A percentile compares a stretch with the other conserved stretches of the same genome.
phyloP scores from a whole-genome alignment of 2,888 invertebrate genomes.

The Pseudococcus longispinus region DNA sequence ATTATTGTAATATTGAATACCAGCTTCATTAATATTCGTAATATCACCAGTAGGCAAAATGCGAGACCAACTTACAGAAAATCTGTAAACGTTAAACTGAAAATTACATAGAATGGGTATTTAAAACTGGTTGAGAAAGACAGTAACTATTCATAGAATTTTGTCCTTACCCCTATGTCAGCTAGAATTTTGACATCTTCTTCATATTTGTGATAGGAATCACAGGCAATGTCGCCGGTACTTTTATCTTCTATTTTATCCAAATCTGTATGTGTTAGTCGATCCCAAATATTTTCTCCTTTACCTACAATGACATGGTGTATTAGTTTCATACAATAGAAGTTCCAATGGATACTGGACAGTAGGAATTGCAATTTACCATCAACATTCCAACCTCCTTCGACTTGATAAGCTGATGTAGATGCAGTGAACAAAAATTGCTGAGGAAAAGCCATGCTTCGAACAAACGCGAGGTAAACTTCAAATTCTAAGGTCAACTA shows the following conservation, averaged over 20 bases:
- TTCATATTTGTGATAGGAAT: conserved; percentile 71
- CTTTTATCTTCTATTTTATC: conserved; percentile 67
- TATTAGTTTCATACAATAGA: neutral
- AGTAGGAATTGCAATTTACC: neutral
- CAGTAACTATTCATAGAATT: too few relatives aligned
- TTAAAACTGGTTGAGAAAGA: neutral
- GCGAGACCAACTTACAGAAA: conserved; percentile 64
- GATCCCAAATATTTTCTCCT: conserved; percentile 74
- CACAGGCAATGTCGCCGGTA: conserved; percentile 72
- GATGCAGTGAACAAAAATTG: conserved; percentile 5
- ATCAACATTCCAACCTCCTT: conserved; percentile 43
- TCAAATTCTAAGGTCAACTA: neutral
- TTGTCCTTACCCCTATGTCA: conserved; percentile 65
- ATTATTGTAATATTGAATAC: conserved; percentile 65
- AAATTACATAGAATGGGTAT: neutral
- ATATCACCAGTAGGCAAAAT: conserved; percentile 63
- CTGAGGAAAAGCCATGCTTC: neutral
- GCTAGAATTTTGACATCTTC: conserved; percentile 70
- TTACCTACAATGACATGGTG: conserved; percentile 65
- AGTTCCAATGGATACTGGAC: neutral
- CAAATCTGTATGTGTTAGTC: conserved; percentile 67
- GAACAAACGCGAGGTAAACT: neutral
- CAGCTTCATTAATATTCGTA: conserved; percentile 62
- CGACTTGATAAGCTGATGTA: conserved; percentile 41
- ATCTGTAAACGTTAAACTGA: conserved; percentile 60